These are phyloP conservation scores for Drosophila pectinifera DNA, from an alignment of 1,140 invertebrate genomes.

Conservation along the genomic window DNA sequence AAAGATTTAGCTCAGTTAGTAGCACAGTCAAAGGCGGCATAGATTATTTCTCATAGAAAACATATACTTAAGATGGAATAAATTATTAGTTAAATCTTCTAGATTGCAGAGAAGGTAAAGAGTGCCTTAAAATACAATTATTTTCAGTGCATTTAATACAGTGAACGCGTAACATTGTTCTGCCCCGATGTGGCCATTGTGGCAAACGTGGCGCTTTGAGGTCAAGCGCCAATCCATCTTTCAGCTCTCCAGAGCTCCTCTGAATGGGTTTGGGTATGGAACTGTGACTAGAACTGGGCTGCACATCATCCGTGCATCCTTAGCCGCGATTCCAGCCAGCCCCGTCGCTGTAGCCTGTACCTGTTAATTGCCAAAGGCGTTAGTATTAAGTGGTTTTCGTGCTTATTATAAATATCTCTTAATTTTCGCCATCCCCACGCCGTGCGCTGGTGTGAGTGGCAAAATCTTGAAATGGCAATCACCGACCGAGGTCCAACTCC, in stretches of 20 bases:
- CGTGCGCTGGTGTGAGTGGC: slow-evolving; percentile 32
- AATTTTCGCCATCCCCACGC: slow-evolving; percentile 74
- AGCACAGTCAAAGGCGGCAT: neutral
- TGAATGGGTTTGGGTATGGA: slow-evolving; percentile 11
- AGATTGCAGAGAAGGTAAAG: too few species aligned
- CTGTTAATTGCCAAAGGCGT: slow-evolving; percentile 85
- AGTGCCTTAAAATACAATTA: neutral
- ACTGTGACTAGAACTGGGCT: slow-evolving; percentile 17
- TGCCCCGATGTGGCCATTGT: neutral
- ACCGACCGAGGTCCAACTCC: slow-evolving; percentile 46
- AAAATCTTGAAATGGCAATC: slow-evolving; percentile 83
- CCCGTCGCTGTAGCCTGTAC: slow-evolving; percentile 54
- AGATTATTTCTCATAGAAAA: too few species aligned
- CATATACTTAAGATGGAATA: neutral
- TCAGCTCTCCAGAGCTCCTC: neutral
- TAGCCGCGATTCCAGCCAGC: slow-evolving; percentile 2
- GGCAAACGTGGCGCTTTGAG: slow-evolving; percentile 31
- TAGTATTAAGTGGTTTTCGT: slow-evolving; percentile 85
- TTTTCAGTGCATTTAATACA: neutral
- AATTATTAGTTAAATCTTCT: too few species aligned
- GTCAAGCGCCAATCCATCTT: slow-evolving; percentile 20
- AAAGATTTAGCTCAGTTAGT: too few species aligned
- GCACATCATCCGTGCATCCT: slow-evolving; percentile 61
- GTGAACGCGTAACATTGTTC: neutral
- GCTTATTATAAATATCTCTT: slow-evolving; percentile 85